Evolutionary conservation across 2,113 vertebrate genomes (phyloP), one percentile per base, ranked within the genome.

Genomic region (Elephas maximus): DNA sequence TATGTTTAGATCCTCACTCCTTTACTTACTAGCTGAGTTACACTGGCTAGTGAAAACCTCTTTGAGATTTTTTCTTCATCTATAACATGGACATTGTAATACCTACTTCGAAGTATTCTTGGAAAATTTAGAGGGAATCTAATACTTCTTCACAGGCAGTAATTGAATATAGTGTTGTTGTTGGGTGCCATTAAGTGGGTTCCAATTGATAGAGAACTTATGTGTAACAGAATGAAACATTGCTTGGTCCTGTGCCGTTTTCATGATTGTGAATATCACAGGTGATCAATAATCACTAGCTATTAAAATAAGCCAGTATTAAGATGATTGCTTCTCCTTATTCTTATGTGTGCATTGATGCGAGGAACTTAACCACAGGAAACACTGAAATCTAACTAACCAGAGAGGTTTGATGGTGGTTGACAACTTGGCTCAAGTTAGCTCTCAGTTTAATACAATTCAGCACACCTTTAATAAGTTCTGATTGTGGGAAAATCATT

Each of bases 381-480:
- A 91, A 91, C 73, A 79, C 7, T 93, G 18, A 33, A 48, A 93
- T 67, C 45, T 81, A 63, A 82, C 15, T 76, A 96, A 53, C 83
- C 3, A 78, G 14, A 44, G 10, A 77, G 63, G 90, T 71, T 82
- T 96, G 15, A 26, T 63, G 15, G 45, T 69, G 20, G 11, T 37
- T 92, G 62, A 90, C 53, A 92, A 44, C 8, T 88, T 92, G 80
- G 78, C 18, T 90, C 26, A 91, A 89, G 51, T 93, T 96, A 91
- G 20, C 18, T 94, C 18, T 91, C 60, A 89, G 30, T 48, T 78
- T 94, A 90, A 84, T 41, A 41, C 5, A 60, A 51, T 28, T 91
- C 41, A 90, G 21, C 21, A 41, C 1, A 51, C 2, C 62, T 76
- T 79, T 90, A 76, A 83, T 62, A 89, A 96, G 20, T 76, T 11